Conservation (phyloP, 37 sponge, comb jelly and placozoan genomes). For the Theonella swinhoei region DNA sequence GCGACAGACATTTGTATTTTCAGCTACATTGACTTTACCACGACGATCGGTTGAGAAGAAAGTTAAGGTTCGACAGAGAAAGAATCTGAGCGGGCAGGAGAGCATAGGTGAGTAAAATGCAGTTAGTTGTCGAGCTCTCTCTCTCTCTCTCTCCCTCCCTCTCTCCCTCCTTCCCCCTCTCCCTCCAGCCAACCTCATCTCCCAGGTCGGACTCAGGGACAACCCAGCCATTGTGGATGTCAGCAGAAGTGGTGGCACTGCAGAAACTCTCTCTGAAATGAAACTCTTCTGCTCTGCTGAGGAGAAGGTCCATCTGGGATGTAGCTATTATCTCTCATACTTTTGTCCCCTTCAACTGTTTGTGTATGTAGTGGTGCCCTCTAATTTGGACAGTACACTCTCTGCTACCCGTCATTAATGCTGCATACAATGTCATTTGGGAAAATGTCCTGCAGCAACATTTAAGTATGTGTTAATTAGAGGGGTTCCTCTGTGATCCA, state of each 20-base stretch:
- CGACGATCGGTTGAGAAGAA: slow-evolving; percentile 37
- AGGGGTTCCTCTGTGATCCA: background rate
- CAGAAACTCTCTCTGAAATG: slow-evolving; percentile 81
- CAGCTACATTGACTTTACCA: slow-evolving; percentile 93
- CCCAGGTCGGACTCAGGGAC: slow-evolving; percentile 53
- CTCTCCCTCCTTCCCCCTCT: background rate
- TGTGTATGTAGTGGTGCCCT: no score
- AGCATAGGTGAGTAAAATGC: slow-evolving; percentile 37
- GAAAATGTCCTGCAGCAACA: no score
- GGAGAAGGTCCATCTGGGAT: slow-evolving; percentile 61
- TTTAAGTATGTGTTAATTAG: no score
- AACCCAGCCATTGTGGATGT: slow-evolving; percentile 75
- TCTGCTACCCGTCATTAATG: no score
- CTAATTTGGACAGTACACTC: no score
- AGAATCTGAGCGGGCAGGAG: slow-evolving; percentile 52
- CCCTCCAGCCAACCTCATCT: slow-evolving; percentile 64
- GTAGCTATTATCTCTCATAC: no score
- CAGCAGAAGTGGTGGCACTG: slow-evolving; percentile 71
- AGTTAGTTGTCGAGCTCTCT: background rate
- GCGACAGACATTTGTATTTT: slow-evolving; percentile 88
- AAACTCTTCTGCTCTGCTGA: slow-evolving; percentile 85
- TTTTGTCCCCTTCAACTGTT: no score
- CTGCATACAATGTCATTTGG: no score
- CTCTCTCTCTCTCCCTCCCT: background rate
- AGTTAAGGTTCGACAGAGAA: slow-evolving; percentile 11